These are phyloP conservation scores for Eciton burchellii DNA, from an alignment of 1,140 invertebrate species.

Conservation along the genomic window DNA sequence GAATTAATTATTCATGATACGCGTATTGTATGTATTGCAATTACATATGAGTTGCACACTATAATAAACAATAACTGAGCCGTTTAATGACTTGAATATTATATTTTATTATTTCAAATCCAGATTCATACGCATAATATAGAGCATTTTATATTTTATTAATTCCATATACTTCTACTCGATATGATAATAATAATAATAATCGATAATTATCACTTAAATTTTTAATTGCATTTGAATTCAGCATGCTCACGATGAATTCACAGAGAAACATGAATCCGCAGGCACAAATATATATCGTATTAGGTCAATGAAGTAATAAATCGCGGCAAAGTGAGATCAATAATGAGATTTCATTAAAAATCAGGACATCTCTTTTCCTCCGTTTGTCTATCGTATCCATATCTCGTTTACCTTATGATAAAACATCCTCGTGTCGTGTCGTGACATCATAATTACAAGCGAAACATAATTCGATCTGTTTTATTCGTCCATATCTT, in stretches of 20 bases:
- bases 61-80: conserved; percentile 8
- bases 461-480: conserved; percentile 51
- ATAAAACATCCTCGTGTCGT: conserved; percentile 22
- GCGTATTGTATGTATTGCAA: conserved; percentile 9
- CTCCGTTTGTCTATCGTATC: conserved; percentile 16
- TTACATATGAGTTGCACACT: conserved; percentile 4
- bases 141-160: neutral
- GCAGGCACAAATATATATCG: neutral
- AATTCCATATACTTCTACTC: neutral
- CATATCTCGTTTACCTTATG: conserved; percentile 26
- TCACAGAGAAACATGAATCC: neutral
- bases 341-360: conserved; percentile 42
- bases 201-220: neutral
- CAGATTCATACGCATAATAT: neutral
- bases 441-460: conserved; percentile 19
- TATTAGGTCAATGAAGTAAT: conserved; percentile 16
- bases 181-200: neutral
- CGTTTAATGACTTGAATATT: conserved; percentile 4
- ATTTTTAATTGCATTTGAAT: neutral
- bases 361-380: conserved; percentile 23
- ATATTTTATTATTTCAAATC: conserved; percentile 28
- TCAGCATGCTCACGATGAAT: no score
- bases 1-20: conserved; percentile 45
- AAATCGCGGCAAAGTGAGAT: conserved; percentile 24
- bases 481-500: conserved; percentile 18